Base-by-base conservation (phyloP, 2,113 vertebrate genomes). In the Scomber scombrus region DNA sequence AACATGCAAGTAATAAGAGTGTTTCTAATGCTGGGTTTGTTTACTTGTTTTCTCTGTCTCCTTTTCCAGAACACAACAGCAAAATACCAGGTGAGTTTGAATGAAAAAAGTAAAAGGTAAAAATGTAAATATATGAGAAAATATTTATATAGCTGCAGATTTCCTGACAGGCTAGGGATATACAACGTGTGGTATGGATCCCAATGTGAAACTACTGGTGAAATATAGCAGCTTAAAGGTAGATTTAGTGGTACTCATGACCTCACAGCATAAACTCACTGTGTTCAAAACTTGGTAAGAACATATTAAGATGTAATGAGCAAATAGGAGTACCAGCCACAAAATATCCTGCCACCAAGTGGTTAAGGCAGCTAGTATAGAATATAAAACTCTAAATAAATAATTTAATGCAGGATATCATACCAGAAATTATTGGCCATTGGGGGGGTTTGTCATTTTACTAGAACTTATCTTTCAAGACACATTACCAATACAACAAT, bases 41-140 rank as follows among this genome's bases (percentile, higher is more conserved):
- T 67, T 92, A 66, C 82, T 72, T 88, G 15, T 88, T 82, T 62
- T 87, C 92, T 93, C 89, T 94, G 74, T 90, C 89, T 95, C 84
- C 92, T 80, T 84, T 89, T 7, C 60, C 96, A 99, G 98, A 97
- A 92, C 95, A 95, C 95, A 96, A 80, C 95, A 96, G 82, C 92
- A 86, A 82, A 75, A 94, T 96, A 90, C 97, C 97, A 98, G 98
- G 98, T 99, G 96, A 99, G 97, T 97, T 86, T 69, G 54, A 91
- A 64, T 68, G 13, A 68, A 43, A 21, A 29, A 46, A 5, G 13
- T 62, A 3, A 43, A n/a, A 40, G n/a, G 8, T 29, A 46, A 58
- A 79, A n/a, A 14, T 16, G 62, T 66, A 15, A 49, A 2, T 26
- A 26, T 26, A 26, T 26, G 23, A 26, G 23, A 26, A 26, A 26